phyloP scores from a whole-genome alignment of 1,140 invertebrate genomes.

The Yoshiicerus persimilis region DNA sequence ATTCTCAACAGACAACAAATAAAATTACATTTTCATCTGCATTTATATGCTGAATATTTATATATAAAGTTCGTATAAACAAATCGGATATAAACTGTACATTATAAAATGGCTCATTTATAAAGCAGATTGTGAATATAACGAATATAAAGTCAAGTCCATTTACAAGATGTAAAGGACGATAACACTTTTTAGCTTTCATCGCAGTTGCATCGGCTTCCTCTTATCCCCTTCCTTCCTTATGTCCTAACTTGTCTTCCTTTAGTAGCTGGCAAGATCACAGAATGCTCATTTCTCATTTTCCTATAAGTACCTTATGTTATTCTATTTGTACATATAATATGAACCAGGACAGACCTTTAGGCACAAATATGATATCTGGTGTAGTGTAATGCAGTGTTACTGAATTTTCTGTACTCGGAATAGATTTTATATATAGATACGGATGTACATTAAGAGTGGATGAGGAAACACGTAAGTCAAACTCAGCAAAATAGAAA shows the following conservation, averaged over 20 bases:
- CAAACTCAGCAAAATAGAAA: neutral
- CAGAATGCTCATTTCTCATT: conserved; percentile 4
- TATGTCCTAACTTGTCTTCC: neutral
- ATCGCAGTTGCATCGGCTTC: conserved; percentile 27
- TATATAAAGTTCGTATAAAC: neutral
- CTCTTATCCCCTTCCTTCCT: conserved; percentile 23
- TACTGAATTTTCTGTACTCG: neutral
- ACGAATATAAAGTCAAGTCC: neutral
- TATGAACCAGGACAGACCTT: neutral
- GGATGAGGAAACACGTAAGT: neutral
- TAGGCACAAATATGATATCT: neutral
- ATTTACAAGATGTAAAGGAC: neutral
- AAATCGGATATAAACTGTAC: neutral
- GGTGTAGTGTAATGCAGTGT: neutral
- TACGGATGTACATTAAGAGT: neutral
- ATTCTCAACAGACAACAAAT: too few species aligned
- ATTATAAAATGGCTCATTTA: too few species aligned
- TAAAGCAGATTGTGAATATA: neutral
- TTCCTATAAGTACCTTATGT: neutral
- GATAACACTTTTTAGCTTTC: conserved; percentile 6
- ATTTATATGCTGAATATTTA: too few species aligned
- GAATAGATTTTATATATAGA: neutral
- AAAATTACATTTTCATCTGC: too few species aligned
- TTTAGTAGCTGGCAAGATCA: neutral
- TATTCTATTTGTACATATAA: neutral